Evolutionary conservation across 2,113 vertebrate genomes (phyloP).

Genomic region (Oreamnos americanus): DNA sequence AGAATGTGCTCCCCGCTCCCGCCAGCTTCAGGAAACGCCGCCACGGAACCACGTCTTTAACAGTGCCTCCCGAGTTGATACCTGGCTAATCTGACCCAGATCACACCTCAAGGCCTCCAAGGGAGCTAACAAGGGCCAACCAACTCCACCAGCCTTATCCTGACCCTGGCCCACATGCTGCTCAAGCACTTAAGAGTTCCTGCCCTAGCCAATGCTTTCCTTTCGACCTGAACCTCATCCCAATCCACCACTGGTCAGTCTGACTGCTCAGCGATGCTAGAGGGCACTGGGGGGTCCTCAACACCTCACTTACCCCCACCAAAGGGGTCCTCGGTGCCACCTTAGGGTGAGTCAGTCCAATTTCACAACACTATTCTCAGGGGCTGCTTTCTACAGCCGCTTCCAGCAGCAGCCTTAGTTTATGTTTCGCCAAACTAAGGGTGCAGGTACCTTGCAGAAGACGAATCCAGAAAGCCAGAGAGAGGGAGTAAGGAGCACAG

Average conservation of each 20-base stretch:
- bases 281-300: too few species aligned
- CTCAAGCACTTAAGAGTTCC: neutral
- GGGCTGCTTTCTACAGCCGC: neutral
- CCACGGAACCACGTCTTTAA: accelerated
- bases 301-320: neutral
- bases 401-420: neutral
- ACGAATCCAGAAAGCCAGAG: neutral
- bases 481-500: neutral
- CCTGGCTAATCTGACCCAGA: neutral
- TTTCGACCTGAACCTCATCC: neutral
- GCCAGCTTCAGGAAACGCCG: neutral
- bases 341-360: neutral
- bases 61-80: neutral
- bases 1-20: accelerated
- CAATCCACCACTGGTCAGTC: neutral
- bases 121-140: neutral
- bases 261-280: neutral
- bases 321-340: neutral
- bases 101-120: neutral
- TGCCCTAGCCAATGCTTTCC: neutral
- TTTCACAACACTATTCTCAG: neutral
- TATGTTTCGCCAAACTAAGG: neutral
- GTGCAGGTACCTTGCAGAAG: neutral
- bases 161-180: neutral
- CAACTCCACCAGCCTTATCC: neutral